Evolutionary conservation across 2,888 invertebrate species (phyloP).

Genomic region (Uropetala carovei): DNA sequence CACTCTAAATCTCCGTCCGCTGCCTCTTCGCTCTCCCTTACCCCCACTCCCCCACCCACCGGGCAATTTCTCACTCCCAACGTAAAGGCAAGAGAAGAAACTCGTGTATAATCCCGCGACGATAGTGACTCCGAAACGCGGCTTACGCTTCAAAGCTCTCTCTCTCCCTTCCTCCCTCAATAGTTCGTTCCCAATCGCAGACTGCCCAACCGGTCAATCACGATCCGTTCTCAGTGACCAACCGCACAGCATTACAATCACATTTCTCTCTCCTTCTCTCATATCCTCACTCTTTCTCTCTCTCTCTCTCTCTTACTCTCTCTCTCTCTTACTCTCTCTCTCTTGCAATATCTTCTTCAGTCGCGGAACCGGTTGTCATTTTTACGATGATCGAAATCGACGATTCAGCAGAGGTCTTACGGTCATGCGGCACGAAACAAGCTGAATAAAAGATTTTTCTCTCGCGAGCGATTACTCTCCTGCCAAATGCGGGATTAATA

Average conservation of each 20-base stretch:
- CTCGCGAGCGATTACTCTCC: background rate
- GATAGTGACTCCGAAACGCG: background rate
- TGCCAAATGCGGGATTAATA: slow-evolving; percentile 25
- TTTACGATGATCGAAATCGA: slow-evolving; percentile 42
- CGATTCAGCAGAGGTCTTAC: slow-evolving; percentile 31
- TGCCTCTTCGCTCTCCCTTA: background rate
- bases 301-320: background rate
- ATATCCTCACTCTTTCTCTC: background rate
- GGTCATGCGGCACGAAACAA: background rate
- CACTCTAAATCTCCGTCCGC: background rate
- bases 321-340: background rate
- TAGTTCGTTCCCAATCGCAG: slow-evolving; percentile 41
- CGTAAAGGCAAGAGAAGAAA: background rate
- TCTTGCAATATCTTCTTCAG: slow-evolving; percentile 38
- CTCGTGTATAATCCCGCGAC: background rate
- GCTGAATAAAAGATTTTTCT: slow-evolving; percentile 29
- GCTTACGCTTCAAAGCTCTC: background rate
- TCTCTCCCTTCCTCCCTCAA: slow-evolving; percentile 10
- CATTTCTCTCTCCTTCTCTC: background rate
- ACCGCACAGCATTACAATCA: slow-evolving; percentile 30
- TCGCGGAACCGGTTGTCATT: slow-evolving; percentile 55
- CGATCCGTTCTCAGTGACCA: slow-evolving; percentile 21
- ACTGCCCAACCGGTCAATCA: slow-evolving; percentile 59
- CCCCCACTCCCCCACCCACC: no score
- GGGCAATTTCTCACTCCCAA: no score